These are phyloP conservation scores for Eueremaeus valkanovi DNA, from an alignment of 2,888 invertebrate species.

Conservation along the genomic window DNA sequence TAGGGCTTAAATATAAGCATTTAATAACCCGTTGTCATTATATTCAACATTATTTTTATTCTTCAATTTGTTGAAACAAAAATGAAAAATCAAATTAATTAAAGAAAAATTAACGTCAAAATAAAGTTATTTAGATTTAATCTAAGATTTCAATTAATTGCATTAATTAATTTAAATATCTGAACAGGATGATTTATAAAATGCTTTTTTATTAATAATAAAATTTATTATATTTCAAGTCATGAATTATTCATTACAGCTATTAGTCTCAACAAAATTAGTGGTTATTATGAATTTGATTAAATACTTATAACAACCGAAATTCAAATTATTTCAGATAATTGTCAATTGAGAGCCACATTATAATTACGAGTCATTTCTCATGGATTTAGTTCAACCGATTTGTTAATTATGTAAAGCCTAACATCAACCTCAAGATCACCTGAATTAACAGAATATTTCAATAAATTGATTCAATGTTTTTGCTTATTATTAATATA, in stretches of 20 bases:
- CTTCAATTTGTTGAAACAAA: not conserved
- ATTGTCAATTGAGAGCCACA: not conserved
- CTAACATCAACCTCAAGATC: no score
- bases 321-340: not conserved
- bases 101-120: not conserved
- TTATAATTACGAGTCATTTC: not conserved
- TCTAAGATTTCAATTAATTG: slow-evolving; percentile 9
- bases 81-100: slow-evolving; percentile 11
- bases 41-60: not conserved
- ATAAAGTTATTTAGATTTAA: slow-evolving; percentile 23
- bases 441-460: no score
- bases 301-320: not conserved
- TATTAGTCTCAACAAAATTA: not conserved
- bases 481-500: not conserved
- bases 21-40: not conserved
- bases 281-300: slow-evolving; percentile 5
- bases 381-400: not conserved
- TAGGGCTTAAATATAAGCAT: not conserved
- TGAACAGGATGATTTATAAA: not conserved
- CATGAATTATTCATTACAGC: slow-evolving; percentile 24
- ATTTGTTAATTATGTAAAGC: not conserved
- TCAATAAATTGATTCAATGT: not conserved
- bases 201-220: slow-evolving; percentile 15
- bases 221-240: not conserved
- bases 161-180: not conserved